A percentile compares a stretch with the other conserved stretches of the same genome.
Evolutionary conservation across 2,888 invertebrate genomes (phyloP).

Genomic region (Syrista parreyssii): DNA sequence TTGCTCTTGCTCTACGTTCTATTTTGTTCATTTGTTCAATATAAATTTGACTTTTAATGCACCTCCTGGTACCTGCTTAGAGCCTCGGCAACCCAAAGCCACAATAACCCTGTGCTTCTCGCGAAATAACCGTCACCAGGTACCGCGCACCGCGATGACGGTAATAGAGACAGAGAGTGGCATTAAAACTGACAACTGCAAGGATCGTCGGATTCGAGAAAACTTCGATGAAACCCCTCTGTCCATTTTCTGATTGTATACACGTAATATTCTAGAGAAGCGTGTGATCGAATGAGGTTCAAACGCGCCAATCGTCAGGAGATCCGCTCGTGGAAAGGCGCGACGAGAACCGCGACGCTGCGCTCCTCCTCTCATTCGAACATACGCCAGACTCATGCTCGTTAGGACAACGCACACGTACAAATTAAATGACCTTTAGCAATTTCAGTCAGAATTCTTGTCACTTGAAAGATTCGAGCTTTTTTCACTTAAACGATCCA

Average conservation of each 20-base stretch:
- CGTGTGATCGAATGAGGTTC: conserved; percentile 36
- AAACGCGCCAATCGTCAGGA: no score
- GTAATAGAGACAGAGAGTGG: not conserved
- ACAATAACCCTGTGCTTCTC: not conserved
- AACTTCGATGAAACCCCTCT: conserved; percentile 42
- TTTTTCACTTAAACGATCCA: not conserved
- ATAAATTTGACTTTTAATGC: no score
- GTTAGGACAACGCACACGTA: not conserved
- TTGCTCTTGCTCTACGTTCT: not conserved
- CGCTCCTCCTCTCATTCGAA: not conserved
- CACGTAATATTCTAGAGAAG: conserved; percentile 32
- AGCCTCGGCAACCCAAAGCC: no score
- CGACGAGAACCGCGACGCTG: no score
- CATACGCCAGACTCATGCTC: not conserved
- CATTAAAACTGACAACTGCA: not conserved
- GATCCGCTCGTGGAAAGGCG: no score
- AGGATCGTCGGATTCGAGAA: not conserved
- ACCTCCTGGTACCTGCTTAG: no score
- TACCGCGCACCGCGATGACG: not conserved
- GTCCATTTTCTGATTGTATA: conserved; percentile 49
- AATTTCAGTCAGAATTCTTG: not conserved
- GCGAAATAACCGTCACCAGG: not conserved
- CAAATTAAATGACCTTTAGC: not conserved
- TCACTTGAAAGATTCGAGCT: not conserved
- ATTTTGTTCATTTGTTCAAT: no score